These are phyloP conservation scores for Trilocha varians DNA, from an alignment of 2,888 invertebrate genomes.

Conservation along the genomic window DNA sequence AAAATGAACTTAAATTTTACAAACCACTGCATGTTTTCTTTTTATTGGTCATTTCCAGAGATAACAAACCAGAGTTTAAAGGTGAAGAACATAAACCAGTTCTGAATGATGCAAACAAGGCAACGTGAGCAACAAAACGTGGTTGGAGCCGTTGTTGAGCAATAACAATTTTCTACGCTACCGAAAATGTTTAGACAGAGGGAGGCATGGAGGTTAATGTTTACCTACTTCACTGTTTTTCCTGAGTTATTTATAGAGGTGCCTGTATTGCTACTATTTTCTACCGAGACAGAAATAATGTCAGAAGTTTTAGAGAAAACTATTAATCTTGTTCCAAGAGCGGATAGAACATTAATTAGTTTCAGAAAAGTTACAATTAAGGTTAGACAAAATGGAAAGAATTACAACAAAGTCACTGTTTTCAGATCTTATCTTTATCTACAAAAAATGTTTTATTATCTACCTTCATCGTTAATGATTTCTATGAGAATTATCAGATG, in stretches of 20 bases:
- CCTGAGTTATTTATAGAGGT: constrained; percentile 1
- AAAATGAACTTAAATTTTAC: too few species aligned
- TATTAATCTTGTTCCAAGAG: neutral
- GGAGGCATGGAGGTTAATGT: constrained; percentile 23
- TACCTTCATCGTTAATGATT: too few species aligned
- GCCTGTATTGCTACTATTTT: neutral
- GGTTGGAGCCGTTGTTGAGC: constrained; percentile 37
- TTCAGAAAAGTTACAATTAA: neutral
- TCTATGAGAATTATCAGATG: neutral
- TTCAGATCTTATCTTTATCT: too few species aligned
- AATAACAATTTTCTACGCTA: constrained; percentile 45
- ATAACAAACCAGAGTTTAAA: constrained; percentile 25
- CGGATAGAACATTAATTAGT: neutral
- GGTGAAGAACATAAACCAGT: constrained; percentile 32
- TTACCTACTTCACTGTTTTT: constrained; percentile 18
- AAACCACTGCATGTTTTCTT: too few species aligned
- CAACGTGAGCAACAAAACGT: constrained; percentile 26
- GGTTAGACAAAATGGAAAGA: neutral
- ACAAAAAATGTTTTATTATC: neutral
- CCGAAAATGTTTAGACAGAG: constrained; percentile 30
- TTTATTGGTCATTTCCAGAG: too few species aligned
- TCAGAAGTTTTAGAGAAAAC: too few species aligned
- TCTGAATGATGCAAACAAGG: constrained; percentile 35
- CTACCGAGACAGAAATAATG: neutral
- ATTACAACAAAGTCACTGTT: neutral